Percentiles rank a stretch among this genome's conserved stretches.
Evolutionary conservation across 2,888 invertebrate genomes (phyloP).

Genomic region (Ariolimax columbianus): DNA sequence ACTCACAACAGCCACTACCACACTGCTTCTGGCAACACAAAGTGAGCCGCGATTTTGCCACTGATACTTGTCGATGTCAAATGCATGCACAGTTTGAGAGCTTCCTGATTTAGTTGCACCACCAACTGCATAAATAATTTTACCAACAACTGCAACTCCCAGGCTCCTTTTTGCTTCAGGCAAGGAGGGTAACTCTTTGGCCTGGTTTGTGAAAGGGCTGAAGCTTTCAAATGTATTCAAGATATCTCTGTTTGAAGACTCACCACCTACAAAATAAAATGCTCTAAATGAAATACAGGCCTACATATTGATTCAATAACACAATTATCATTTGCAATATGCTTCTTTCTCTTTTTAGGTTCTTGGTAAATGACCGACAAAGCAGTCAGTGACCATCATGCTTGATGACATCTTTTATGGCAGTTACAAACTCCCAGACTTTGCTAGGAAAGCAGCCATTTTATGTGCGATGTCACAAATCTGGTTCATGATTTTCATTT

Average conservation of each 20-base stretch:
- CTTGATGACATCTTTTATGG: too few species aligned
- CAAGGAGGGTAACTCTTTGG: slow-evolving; percentile 45
- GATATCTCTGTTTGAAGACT: slow-evolving; percentile 52
- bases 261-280: slow-evolving; percentile 51
- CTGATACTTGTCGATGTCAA: slow-evolving; percentile 52
- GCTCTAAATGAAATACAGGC: not conserved
- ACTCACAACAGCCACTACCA: slow-evolving; percentile 43
- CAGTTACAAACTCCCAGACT: too few species aligned
- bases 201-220: slow-evolving; percentile 51
- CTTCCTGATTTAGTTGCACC: slow-evolving; percentile 37
- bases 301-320: too few species aligned
- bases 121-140: slow-evolving; percentile 54
- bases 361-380: too few species aligned
- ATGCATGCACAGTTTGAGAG: slow-evolving; percentile 47
- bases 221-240: slow-evolving; percentile 51
- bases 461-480: too few species aligned
- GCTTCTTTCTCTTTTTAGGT: too few species aligned
- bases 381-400: too few species aligned
- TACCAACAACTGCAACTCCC: slow-evolving; percentile 51
- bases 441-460: too few species aligned
- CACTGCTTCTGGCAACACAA: slow-evolving; percentile 52
- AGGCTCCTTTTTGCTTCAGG: slow-evolving; percentile 54
- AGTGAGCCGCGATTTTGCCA: slow-evolving; percentile 49
- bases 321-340: too few species aligned
- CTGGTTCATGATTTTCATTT: too few species aligned